These are phyloP conservation scores for Melanotaenia parkinsoni DNA, from an alignment of 2,797 vertebrate genomes.

Conservation along the genomic window DNA sequence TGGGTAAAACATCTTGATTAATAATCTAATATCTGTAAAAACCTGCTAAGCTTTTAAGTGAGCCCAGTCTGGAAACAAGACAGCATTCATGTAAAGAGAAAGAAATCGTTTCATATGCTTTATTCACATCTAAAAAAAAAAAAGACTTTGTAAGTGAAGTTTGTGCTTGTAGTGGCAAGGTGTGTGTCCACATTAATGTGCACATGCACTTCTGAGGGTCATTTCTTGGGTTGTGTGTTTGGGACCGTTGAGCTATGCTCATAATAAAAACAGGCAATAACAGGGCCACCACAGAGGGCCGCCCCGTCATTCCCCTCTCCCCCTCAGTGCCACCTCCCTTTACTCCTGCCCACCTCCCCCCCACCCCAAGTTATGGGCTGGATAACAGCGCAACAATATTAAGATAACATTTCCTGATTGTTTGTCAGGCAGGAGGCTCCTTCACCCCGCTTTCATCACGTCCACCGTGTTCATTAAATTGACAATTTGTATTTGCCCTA, in stretches of 20 bases:
- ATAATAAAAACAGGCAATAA: constrained; percentile 97
- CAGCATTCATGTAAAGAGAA: constrained; percentile 26
- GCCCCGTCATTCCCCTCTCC: constrained; percentile 38
- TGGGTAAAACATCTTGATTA: constrained; percentile 60
- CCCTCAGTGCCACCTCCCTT: constrained; percentile 51
- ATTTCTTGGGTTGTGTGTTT: constrained; percentile 61
- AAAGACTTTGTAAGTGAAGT: constrained; percentile 31
- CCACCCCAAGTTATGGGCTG: constrained; percentile 89
- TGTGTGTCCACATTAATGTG: constrained; percentile 13
- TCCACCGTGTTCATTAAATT: constrained; percentile 86
- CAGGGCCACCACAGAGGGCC: constrained; percentile 88
- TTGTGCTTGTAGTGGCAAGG: constrained; percentile 16
- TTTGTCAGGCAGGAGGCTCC: constrained; percentile 84
- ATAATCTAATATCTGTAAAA: constrained; percentile 46
- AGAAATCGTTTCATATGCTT: constrained; percentile 39
- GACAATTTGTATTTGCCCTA: constrained; percentile 86
- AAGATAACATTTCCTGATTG: constrained; percentile 91
- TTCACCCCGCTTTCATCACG: constrained; percentile 83
- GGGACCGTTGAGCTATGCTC: constrained; percentile 86
- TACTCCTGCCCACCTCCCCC: constrained; percentile 74
- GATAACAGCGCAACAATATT: constrained; percentile 92
- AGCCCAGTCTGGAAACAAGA: constrained; percentile 50
- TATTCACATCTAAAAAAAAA: constrained; percentile 24
- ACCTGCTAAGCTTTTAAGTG: constrained; percentile 67
- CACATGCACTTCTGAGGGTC: constrained; percentile 16